Conservation (phyloP, 2,113 vertebrate species). For the Halcyon malimbica region DNA sequence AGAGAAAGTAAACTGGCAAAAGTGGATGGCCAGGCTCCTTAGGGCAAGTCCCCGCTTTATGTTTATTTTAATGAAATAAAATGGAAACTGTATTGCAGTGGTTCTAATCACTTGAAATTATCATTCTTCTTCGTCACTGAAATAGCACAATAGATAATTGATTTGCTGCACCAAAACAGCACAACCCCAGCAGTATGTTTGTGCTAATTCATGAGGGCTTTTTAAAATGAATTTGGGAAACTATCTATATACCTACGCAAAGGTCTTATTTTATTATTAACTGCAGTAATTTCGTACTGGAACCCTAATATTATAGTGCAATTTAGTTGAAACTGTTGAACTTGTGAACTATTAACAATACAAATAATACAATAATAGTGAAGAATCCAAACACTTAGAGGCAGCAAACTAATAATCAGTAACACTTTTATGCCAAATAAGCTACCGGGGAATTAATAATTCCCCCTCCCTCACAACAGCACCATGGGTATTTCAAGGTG, state of each 20-base stretch:
- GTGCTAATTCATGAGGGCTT: background rate
- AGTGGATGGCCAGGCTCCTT: background rate
- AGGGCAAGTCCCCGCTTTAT: background rate
- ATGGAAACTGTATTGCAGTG: background rate
- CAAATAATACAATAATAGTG: slow-evolving; percentile 13
- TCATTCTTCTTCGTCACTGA: background rate
- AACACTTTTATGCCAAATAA: slow-evolving; percentile 35
- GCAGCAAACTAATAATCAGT: slow-evolving; percentile 54
- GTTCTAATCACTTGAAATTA: slow-evolving; percentile 44
- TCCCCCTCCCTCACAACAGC: background rate
- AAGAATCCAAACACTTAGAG: slow-evolving; percentile 43
- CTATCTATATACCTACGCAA: slow-evolving; percentile 55
- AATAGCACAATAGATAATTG: slow-evolving; percentile 39
- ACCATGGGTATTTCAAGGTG: background rate
- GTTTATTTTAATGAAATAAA: slow-evolving; percentile 28
- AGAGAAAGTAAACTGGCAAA: background rate
- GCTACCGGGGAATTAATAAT: slow-evolving; percentile 38
- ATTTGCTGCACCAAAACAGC: slow-evolving; percentile 25
- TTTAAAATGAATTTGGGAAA: slow-evolving; percentile 46
- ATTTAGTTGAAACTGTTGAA: slow-evolving; percentile 46
- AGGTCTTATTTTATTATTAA: slow-evolving; percentile 58
- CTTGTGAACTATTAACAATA: slow-evolving; percentile 61
- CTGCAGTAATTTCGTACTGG: slow-evolving; percentile 12
- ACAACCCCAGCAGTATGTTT: background rate
- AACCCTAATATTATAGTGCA: slow-evolving; percentile 50